phyloP scores from a whole-genome alignment of 2,888 invertebrate species.

The Plagodis pulveraria region DNA sequence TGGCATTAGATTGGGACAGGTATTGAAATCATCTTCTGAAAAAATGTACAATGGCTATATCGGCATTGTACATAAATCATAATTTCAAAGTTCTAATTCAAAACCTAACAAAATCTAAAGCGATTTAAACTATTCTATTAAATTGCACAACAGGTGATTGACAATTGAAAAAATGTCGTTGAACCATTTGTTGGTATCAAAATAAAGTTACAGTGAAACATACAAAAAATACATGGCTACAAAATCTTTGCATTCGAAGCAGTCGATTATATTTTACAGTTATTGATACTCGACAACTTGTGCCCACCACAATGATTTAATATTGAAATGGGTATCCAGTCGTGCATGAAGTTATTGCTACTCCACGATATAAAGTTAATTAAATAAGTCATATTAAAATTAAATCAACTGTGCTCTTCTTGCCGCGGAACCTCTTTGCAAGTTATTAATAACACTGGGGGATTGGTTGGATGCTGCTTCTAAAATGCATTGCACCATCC shows the following conservation, averaged over 20 bases:
- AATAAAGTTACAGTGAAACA: constrained; percentile 24
- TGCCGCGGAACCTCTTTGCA: constrained; percentile 18
- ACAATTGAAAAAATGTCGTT: constrained; percentile 29
- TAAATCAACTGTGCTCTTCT: constrained; percentile 12
- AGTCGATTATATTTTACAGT: constrained; percentile 25
- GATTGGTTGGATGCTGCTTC: constrained; percentile 43
- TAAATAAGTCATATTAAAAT: constrained; percentile 31
- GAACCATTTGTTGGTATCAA: constrained; percentile 39
- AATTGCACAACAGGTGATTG: constrained; percentile 36
- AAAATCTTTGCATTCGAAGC: constrained; percentile 22
- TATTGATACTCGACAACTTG: constrained; percentile 12
- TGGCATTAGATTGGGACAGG: too few species aligned
- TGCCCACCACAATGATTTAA: constrained; percentile 17
- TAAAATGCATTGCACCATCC: constrained; percentile 48
- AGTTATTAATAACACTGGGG: constrained; percentile 52
- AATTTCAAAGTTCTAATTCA: too few species aligned
- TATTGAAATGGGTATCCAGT: constrained; percentile 21
- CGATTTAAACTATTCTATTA: constrained; percentile 1
- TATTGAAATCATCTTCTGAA: too few species aligned
- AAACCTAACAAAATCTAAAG: too few species aligned
- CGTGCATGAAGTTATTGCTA: constrained; percentile 27
- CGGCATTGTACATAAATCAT: too few species aligned
- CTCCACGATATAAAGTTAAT: constrained; percentile 21
- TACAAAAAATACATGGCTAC: constrained; percentile 17
- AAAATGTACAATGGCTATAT: too few species aligned